Evolutionary conservation across 2,797 vertebrate genomes (phyloP), one percentile per base, ranked within the genome.

Genomic region (Hydrocynus forskahlii): DNA sequence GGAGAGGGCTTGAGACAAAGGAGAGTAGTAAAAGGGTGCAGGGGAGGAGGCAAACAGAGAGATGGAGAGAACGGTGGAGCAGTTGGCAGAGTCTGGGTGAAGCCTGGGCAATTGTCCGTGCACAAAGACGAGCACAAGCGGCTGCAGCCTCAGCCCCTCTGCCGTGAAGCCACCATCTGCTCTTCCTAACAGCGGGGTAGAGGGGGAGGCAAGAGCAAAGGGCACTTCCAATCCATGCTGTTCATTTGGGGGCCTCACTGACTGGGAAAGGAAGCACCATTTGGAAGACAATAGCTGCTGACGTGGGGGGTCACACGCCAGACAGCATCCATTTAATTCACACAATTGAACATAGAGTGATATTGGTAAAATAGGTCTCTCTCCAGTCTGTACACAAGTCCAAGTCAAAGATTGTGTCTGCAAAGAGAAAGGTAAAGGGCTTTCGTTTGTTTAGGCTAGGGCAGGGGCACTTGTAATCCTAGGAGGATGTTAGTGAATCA

Each of bases 401-500:
- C 62, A 81, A 35, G 70, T 43, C 80, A 70, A 21, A 70, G 38
- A 73, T 60, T 19, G 52, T 60, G 67, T 69, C 73, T 67, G 75
- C 5, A 21, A 25, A 77, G 17, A 63, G 66, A 75, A 78, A 73
- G 48, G 64, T 66, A 68, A 81, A 57, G 57, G 52, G 60, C 50
- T 60, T 76, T 85, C 55, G 23, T 19, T 78, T 74, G 55, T 59
- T 69, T 75, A 52, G 76, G 72, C 85, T 82, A 83, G 43, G 82
- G 76, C 78, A 82, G 75, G 83, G 75, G 71, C 63, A 79, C 72
- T 79, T 88, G 87, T 91, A 91, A 92, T 91, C 84, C 87, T 88
- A 92, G 88, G 81, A 90, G 82, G 0, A 86, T 85, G 87, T 90
- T 87, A 69, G 88, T 91, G 86, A 93, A 93, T 92, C 88, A 92